A percentile compares a stretch with the other conserved stretches of the same genome.
phyloP scores from a whole-genome alignment of 2,797 vertebrate genomes.

The Poeciliopsis gracilis region DNA sequence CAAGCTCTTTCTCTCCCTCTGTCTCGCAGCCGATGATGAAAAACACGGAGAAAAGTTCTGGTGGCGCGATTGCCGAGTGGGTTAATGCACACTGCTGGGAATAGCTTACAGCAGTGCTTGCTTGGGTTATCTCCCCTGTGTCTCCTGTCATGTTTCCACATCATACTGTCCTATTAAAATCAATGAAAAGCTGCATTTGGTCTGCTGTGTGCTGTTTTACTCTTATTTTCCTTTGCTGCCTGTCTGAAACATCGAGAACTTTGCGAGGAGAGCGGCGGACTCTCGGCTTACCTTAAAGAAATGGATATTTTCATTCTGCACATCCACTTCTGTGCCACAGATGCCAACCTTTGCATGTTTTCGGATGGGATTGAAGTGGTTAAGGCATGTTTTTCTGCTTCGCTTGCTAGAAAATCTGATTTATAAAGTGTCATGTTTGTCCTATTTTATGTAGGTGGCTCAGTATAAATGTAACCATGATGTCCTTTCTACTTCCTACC shows the following conservation, averaged over 20 bases:
- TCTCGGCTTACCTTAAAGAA: conserved; percentile 25
- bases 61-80: conserved; percentile 66
- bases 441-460: background rate
- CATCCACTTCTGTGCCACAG: conserved; percentile 16
- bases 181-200: conserved; percentile 63
- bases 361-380: background rate
- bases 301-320: conserved; percentile 15
- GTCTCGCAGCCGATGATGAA: conserved; percentile 61
- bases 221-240: conserved; percentile 39
- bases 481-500: background rate
- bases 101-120: conserved; percentile 61
- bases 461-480: background rate
- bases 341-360: background rate
- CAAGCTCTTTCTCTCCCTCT: conserved; percentile 29
- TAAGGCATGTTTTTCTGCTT: background rate
- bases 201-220: conserved; percentile 43
- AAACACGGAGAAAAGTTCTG: conserved; percentile 68
- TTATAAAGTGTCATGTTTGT: background rate
- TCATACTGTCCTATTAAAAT: conserved; percentile 77
- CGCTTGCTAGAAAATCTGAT: background rate
- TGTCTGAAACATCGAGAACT: conserved; percentile 42
- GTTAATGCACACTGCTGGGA: conserved; percentile 75
- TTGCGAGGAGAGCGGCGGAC: conserved; percentile 27
- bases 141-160: conserved; percentile 76
- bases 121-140: conserved; percentile 74